Percentiles rank a stretch among this genome's conserved stretches.
Evolutionary conservation across 2,888 invertebrate genomes (phyloP).

Genomic region (Sympetrum striolatum): DNA sequence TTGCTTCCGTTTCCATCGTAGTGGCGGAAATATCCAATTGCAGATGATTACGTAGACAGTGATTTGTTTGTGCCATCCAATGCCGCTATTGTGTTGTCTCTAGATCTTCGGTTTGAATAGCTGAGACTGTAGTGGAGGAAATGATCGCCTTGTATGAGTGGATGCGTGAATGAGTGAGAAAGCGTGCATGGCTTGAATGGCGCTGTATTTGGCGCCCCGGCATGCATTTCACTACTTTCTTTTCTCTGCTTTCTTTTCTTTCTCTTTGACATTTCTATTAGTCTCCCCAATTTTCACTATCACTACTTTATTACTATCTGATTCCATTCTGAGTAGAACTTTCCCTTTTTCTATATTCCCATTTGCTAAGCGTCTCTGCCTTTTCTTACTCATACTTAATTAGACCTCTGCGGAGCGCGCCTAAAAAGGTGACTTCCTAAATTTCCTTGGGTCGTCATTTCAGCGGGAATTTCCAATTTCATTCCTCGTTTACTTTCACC

Average conservation of each 20-base stretch:
- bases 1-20: slow-evolving; percentile 29
- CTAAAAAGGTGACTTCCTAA: background rate
- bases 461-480: too few relatives aligned
- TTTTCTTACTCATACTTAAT: background rate
- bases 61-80: slow-evolving; percentile 25
- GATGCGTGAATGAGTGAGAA: background rate
- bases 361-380: slow-evolving; percentile 12
- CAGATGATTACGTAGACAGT: slow-evolving; percentile 31
- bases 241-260: background rate
- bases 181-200: slow-evolving; percentile 22
- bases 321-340: background rate
- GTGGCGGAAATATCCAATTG: slow-evolving; percentile 31
- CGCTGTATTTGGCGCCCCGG: background rate
- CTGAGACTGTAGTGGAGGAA: slow-evolving; percentile 41
- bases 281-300: background rate
- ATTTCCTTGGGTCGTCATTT: background rate
- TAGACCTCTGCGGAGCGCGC: background rate
- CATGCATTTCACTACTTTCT: background rate
- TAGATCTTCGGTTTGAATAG: slow-evolving; percentile 40
- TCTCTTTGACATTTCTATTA: background rate
- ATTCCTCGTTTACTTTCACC: too few relatives aligned
- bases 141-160: slow-evolving; percentile 31
- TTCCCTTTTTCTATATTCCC: background rate
- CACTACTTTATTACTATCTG: background rate
- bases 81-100: slow-evolving; percentile 41